Conservation (phyloP, 1,140 invertebrate genomes). For the Zaprionus davidi region DNA sequence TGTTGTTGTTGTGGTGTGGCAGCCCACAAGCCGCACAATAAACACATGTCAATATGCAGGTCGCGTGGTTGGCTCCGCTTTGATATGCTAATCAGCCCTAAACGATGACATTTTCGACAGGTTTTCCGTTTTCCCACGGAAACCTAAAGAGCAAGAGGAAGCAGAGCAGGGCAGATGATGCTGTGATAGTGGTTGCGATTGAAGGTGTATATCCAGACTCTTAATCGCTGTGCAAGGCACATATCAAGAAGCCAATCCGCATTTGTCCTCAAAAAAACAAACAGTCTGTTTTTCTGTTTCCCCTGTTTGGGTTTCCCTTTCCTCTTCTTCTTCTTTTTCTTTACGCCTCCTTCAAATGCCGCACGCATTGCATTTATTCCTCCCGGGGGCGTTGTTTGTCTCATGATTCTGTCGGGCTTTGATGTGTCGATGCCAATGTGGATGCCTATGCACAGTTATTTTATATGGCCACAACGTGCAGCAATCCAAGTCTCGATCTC, state of each 20-base stretch:
- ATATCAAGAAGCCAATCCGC: constrained; percentile 6
- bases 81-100: constrained; percentile 79
- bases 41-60: constrained; percentile 76
- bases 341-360: constrained; percentile 27
- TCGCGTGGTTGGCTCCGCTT: constrained; percentile 64
- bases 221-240: constrained; percentile 17
- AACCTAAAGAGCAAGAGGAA: constrained; percentile 20
- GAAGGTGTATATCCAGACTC: neutral
- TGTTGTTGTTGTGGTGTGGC: constrained; percentile 7
- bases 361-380: constrained; percentile 44
- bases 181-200: constrained; percentile 8
- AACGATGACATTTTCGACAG: constrained; percentile 77
- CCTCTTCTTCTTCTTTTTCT: neutral
- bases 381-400: constrained; percentile 48
- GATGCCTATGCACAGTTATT: constrained; percentile 49
- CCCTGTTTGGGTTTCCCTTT: neutral
- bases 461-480: constrained; percentile 53
- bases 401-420: constrained; percentile 37
- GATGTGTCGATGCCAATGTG: constrained; percentile 30
- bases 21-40: constrained; percentile 58
- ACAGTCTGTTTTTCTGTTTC: constrained; percentile 6
- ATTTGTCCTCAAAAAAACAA: neutral
- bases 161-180: neutral
- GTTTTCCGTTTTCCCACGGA: constrained; percentile 78
- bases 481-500: constrained; percentile 56